phyloP scores from a whole-genome alignment of 1,140 invertebrate species.

The Periplaneta americana region DNA sequence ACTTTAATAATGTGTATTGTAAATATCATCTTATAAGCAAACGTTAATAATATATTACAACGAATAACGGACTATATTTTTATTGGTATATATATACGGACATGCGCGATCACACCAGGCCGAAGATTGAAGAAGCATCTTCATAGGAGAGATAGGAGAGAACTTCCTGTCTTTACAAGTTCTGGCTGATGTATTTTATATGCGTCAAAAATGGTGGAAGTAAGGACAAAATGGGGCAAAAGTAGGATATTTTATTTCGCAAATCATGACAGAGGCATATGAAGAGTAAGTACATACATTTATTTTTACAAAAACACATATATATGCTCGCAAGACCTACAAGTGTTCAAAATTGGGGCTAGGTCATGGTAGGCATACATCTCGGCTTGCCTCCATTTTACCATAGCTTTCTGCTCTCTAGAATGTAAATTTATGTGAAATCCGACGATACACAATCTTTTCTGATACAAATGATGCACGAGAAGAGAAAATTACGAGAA shows the following conservation, averaged over 20 bases:
- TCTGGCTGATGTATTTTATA: slow-evolving; percentile 50
- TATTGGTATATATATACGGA: slow-evolving; percentile 9
- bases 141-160: neutral
- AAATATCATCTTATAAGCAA: neutral
- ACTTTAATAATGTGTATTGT: neutral
- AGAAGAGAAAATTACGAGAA: neutral
- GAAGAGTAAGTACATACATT: slow-evolving; percentile 54
- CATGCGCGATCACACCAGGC: slow-evolving; percentile 14
- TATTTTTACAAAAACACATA: neutral
- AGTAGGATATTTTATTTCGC: slow-evolving; percentile 62
- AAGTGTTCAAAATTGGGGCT: slow-evolving; percentile 10
- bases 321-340: neutral
- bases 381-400: slow-evolving; percentile 19
- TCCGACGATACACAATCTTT: neutral
- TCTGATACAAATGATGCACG: neutral
- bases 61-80: slow-evolving; percentile 15
- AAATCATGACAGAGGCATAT: slow-evolving; percentile 69
- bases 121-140: slow-evolving; percentile 11
- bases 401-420: slow-evolving; percentile 1
- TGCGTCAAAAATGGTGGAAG: slow-evolving; percentile 62
- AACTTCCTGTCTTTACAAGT: slow-evolving; percentile 19
- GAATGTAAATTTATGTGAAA: neutral
- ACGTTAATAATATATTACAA: neutral
- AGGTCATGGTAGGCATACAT: slow-evolving; percentile 9
- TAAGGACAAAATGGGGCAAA: slow-evolving; percentile 57